Evolutionary conservation across 2,888 invertebrate species (phyloP), one percentile per base, ranked within the genome.

Genomic region (Ptychoptera albimana): DNA sequence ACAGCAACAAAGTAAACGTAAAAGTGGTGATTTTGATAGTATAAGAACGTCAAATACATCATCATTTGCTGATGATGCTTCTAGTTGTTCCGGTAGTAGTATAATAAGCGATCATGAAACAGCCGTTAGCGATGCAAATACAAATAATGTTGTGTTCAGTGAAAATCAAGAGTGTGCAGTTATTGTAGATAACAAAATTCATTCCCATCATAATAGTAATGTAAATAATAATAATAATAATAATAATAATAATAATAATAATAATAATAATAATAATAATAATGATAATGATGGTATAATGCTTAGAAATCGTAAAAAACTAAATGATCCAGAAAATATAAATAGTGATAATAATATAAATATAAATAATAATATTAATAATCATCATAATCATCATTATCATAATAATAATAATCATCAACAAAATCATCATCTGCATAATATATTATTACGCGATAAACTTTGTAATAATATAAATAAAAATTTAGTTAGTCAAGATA

Each of bases 251-350:
- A 58, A 5, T 5, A n/a, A n/a, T 34, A n/a, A 4, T 7, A 34
- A 8, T 34, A 34, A 34, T 32, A 39, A 34, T 50, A 58, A 5
- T 5, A n/a, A n/a, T 34, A n/a, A 4, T 7, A 34, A 8, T 34
- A 34, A 34, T 34, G 34, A 34, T 6, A 34, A 34, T n/a, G 34
- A 67, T 50, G 74, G 75, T 41, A 77, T 77, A 53, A 74, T 72
- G 42, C 62, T 77, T 54, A 67, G 77, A 52, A 77, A 72, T 63
- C 76, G 77, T 56, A 74, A 74, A 61, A 69, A 72, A 49, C 66
- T 76, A 38, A 57, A 52, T 39, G 61, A 61, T 48, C 52, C 31
- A 31, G 39, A 42, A 41, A 39, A 30, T 14, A 23, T 13, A 12
- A 14, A 30, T 12, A 23, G 31, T 8, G 32, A 43, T 30, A 38